Evolutionary conservation across 2,797 vertebrate species (phyloP), one percentile per base, ranked within the genome.

Genomic region (Hybognathus amarus): DNA sequence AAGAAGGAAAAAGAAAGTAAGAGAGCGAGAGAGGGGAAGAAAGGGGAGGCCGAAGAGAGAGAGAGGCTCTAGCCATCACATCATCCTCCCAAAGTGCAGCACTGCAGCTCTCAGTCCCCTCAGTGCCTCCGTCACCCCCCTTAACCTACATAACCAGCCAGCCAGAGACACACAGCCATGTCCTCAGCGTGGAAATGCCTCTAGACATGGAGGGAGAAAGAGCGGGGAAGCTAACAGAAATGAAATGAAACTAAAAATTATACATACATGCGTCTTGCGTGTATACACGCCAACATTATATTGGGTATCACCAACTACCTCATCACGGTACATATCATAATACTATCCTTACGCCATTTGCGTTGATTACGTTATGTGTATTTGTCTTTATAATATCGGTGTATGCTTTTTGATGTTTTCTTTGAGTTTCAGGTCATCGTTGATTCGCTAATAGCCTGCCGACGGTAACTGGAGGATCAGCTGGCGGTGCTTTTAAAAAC

Each of bases 61-160:
- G 82, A 82, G 84, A 63, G 79, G 40, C 66, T 83, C 73, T n/a
- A 61, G 79, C 66, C 85, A 83, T 84, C 68, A 86, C 80, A 77
- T 79, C 80, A 75, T 77, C 75, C 77, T 59, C 80, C 77, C 61
- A 82, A 79, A 83, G 80, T 45, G 50, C 33, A 67, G 71, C 73
- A 79, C 80, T 80, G 71, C 80, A 83, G 68, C 45, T 24, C 27
- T 83, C 38, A 67, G 76, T 77, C 81, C 67, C 81, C 67, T 66
- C 77, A 74, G 18, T 73, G 83, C 84, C 77, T 85, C 47, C 70
- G 80, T 87, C 81, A 84, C 77, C 82, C 78, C 84, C 50, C 27
- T 66, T 85, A 87, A 88, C 87, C 87, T 84, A 88, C 84, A 88
- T 85, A 85, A 79, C 85, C 87, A 88, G 74, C 86, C 85, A 87